Base-by-base conservation (phyloP, 2,797 vertebrate genomes). In the Microctenopoma lineatum region DNA sequence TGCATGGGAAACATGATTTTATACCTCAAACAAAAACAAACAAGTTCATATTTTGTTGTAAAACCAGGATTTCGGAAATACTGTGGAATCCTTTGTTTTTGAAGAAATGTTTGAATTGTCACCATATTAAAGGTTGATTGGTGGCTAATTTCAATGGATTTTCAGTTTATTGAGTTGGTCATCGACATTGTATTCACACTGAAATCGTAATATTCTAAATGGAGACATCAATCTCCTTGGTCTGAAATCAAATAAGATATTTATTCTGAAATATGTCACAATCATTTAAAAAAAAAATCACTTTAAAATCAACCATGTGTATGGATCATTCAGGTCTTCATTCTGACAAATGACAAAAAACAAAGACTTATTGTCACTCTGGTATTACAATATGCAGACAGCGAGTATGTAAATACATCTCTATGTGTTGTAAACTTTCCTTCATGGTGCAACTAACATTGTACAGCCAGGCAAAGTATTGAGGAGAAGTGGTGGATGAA, bases 401-500 rank as follows among this genome's bases (percentile, higher is more conserved):
- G 53, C 26, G 18, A 44, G 29, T 50, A 68, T 75, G 60, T 66
- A 65, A 66, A 63, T 41, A 52, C 16, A 54, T 42, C 11, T 58
- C 41, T 58, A 42, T 45, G 45, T 25, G 27, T 68, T 65, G 59
- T 73, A 50, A 83, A 84, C 61, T 66, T 75, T 59, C 56, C 77
- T 41, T 71, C 25, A 45, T 61, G 55, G 77, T 58, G 59, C 13
- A 21, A 27, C 66, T 34, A 56, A 55, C 69, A 59, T 41, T 27
- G 60, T 59, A 52, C 39, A 73, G 57, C 53, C 66, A 55, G 62
- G 61, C 52, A 3, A 66, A 51, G 73, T 77, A 72, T 60, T 18
- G 39, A 84, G 66, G 61, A 70, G 80, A 82, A 84, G 70, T 73
- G 80, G 81, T 75, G 84, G 88, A 86, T 85, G 85, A 89, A 90